These are phyloP conservation scores for Meleagris gallopavo DNA, from an alignment of 2,113 vertebrate genomes.

Conservation along the genomic window DNA sequence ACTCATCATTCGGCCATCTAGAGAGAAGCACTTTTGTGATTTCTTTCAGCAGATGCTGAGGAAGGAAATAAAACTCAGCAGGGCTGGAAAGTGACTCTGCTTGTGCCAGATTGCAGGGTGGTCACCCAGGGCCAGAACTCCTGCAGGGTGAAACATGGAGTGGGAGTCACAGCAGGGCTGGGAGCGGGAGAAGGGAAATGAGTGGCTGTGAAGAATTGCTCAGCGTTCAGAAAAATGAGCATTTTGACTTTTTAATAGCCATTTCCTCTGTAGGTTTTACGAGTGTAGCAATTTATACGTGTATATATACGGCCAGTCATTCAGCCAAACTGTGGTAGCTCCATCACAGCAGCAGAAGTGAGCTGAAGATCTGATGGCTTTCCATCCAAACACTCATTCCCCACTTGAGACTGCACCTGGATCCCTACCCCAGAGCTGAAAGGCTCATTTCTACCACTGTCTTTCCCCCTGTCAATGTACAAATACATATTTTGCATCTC, in stretches of 20 bases:
- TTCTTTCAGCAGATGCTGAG: background rate
- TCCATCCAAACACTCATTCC: background rate
- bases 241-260: background rate
- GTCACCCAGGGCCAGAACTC: background rate
- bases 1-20: background rate
- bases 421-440: too few relatives aligned
- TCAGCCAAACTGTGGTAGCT: background rate
- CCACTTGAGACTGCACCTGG: too few relatives aligned
- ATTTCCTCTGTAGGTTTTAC: background rate
- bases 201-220: background rate
- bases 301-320: background rate
- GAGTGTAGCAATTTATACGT: background rate
- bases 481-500: background rate
- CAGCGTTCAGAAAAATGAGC: accelerated
- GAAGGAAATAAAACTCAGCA: background rate
- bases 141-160: background rate
- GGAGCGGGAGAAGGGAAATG: background rate
- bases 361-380: background rate
- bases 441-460: background rate
- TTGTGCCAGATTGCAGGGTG: background rate
- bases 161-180: background rate
- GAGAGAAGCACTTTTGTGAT: background rate
- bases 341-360: background rate
- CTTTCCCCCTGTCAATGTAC: background rate
- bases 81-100: background rate